Evolutionary conservation across 2,797 vertebrate genomes (phyloP), one percentile per base, ranked within the genome.

Genomic region (Sitta carolinensis): DNA sequence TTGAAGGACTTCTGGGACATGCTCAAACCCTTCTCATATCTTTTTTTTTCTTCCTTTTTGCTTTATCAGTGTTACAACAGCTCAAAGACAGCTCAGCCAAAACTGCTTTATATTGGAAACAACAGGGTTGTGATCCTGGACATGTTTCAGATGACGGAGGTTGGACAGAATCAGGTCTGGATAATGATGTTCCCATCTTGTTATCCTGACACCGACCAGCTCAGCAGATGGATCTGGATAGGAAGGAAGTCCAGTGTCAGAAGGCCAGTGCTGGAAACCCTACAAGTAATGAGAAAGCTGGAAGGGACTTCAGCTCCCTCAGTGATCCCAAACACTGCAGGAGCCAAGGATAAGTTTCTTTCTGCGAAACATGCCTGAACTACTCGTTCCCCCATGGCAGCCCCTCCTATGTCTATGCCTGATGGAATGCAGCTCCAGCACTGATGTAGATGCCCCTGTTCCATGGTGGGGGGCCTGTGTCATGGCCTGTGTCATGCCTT

Each of bases 211-310:
- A 63, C 48, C 1, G 0, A 90, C 43, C 87, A 86, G 50, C 76
- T 92, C 87, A 84, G 55, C 73, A 92, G 92, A 91, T 0, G 3
- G 82, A 91, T 66, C 73, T 83, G 67, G 62, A 29, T 18, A 83
- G 92, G 68, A 92, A 91, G 87, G 79, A 94, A 91, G 58, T 80
- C 62, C 79, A 68, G 42, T n/a, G n/a, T 87, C 1, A 0, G 78
- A 93, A 91, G 52, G 76, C 50, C 69, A 51, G 30, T 85, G 58
- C 92, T 95, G 91, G 92, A 97, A 93, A 78, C 42, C 8, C 0
- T 5, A 86, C 92, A 94, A 92, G 32, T 69, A 87, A 86, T 42
- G 84, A 85, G 74, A 76, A 50, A 80, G 50, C 68, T 97, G 75
- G 55, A 92, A 89, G 45, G 52, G 26, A 89, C 66, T 73, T 76